Base-by-base conservation (phyloP, 2,113 vertebrate genomes). In the Pelecanoides urinatrix region DNA sequence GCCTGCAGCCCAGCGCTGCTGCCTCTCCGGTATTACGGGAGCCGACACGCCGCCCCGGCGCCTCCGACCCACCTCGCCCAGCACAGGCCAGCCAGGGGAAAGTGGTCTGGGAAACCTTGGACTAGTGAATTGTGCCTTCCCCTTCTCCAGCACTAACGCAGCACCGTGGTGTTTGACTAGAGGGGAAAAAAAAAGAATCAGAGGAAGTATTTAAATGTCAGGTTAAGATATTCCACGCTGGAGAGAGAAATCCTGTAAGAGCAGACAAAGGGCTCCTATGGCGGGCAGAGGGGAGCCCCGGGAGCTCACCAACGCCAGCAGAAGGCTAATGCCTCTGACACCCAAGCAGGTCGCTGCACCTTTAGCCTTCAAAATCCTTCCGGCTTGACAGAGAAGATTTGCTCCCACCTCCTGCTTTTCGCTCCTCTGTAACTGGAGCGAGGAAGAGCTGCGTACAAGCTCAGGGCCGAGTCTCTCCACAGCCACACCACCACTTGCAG, bases 71-170 rank as follows among this genome's bases (percentile, higher is more conserved):
- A 1, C 77, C 81, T 80, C 29, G 0, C 62, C 62, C 83, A 15
- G 62, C 74, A 4, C 42, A 0, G 11, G n/a, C 50, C 40, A 40
- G n/a, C 29, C 32, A 0, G 0, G 2, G 18, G 12, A 84, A 34
- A 59, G 2, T 1, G 26, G 19, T 9, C 45, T 34, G 36, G 55
- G 65, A 70, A 79, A 20, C 1, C 18, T 50, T 1, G 53, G 27
- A 10, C 17, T 6, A 11, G 21, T 0, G 76, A 81, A 7, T 0
- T 6, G 36, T 4, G 65, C 61, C 30, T 27, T 34, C 9, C 0
- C 1, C 26, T 67, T 29, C 40, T 16, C 65, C 58, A 9, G 45
- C 1, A 0, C 29, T 1, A 36, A 42, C 0, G 0, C 59, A 55
- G 58, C 16, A 4, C 38, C 2, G 38, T 3, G 2, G 45, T 10